phyloP scores from a whole-genome alignment of 2,113 vertebrate genomes.

The Polypterus senegalus region DNA sequence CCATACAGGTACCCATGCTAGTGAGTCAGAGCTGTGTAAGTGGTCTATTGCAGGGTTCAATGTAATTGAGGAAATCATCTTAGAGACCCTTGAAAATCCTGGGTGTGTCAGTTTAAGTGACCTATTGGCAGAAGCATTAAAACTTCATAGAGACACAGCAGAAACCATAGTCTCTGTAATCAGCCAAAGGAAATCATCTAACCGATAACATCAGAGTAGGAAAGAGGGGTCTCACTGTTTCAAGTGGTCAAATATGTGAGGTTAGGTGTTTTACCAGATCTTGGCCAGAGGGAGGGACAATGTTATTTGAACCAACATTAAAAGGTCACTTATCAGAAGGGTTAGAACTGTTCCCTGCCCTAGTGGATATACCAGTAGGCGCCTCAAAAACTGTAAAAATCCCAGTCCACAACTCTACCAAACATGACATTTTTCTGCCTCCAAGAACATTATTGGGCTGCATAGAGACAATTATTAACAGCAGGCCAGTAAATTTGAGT shows the following conservation, averaged over 20 bases:
- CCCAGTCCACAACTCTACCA: no score
- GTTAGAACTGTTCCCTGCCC: constrained; percentile 11
- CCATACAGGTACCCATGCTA: constrained; percentile 15
- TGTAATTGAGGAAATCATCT: constrained; percentile 8
- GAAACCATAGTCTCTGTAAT: neutral
- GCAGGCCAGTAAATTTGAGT: no score
- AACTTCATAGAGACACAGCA: neutral
- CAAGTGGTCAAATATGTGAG: neutral
- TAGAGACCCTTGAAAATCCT: neutral
- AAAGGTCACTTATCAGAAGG: constrained; percentile 8
- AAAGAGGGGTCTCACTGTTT: constrained; percentile 1
- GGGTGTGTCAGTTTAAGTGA: neutral
- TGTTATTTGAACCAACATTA: constrained; percentile 12
- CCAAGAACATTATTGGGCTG: no score
- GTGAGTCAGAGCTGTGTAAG: constrained; percentile 13
- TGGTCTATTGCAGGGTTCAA: constrained; percentile 13
- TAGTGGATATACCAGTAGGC: constrained; percentile 11
- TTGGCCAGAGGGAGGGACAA: constrained; percentile 4
- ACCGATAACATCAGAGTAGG: constrained; percentile 3
- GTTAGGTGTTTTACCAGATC: neutral
- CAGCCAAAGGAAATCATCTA: neutral
- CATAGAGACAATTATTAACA: no score
- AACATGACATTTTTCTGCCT: no score
- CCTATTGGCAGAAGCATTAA: neutral
- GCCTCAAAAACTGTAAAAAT: no score